Evolutionary conservation across 2,113 vertebrate genomes (phyloP).

Genomic region (Apistogramma diplotaenia): DNA sequence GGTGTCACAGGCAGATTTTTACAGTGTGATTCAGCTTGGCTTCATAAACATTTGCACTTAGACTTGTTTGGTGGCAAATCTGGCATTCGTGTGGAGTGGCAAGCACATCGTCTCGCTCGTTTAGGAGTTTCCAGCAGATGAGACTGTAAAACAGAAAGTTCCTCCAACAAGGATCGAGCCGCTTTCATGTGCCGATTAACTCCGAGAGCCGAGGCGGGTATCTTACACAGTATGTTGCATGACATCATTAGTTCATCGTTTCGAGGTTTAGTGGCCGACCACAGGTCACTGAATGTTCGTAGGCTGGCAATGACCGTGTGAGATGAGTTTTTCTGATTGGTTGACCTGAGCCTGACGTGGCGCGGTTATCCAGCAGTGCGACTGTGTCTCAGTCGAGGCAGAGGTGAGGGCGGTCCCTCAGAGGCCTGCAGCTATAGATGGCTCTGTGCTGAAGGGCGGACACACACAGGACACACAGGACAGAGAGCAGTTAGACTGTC

Average conservation of each 20-base stretch:
- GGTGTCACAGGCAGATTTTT: slow-evolving; percentile 26
- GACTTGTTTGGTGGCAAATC: slow-evolving; percentile 18
- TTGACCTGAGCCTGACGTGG: slow-evolving; percentile 52
- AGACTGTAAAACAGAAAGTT: slow-evolving; percentile 20
- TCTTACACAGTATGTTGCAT: slow-evolving; percentile 1
- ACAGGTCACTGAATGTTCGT: not conserved
- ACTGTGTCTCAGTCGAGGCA: slow-evolving; percentile 35
- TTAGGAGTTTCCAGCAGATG: slow-evolving; percentile 9
- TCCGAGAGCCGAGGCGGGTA: not conserved
- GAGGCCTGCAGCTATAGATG: slow-evolving; percentile 50
- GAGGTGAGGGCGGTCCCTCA: slow-evolving; percentile 45
- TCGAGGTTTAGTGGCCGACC: slow-evolving; percentile 18
- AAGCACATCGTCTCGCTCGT: not conserved
- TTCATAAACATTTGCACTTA: slow-evolving; percentile 1
- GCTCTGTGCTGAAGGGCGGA: slow-evolving; percentile 27
- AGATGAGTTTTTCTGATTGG: slow-evolving; percentile 30
- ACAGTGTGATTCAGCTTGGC: slow-evolving; percentile 23
- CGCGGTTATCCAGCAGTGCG: slow-evolving; percentile 29
- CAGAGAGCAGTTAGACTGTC: not conserved
- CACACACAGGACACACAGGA: slow-evolving; percentile 15
- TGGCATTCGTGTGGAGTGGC: not conserved
- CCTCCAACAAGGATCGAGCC: slow-evolving; percentile 24
- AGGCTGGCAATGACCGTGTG: slow-evolving; percentile 7
- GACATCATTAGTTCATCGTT: slow-evolving; percentile 38
- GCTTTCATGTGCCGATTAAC: slow-evolving; percentile 22